Evolutionary conservation across 30 jellyfish, hydroid and myxozoan genomes (phyloP).

Genomic region (Cassiopea andromeda): DNA sequence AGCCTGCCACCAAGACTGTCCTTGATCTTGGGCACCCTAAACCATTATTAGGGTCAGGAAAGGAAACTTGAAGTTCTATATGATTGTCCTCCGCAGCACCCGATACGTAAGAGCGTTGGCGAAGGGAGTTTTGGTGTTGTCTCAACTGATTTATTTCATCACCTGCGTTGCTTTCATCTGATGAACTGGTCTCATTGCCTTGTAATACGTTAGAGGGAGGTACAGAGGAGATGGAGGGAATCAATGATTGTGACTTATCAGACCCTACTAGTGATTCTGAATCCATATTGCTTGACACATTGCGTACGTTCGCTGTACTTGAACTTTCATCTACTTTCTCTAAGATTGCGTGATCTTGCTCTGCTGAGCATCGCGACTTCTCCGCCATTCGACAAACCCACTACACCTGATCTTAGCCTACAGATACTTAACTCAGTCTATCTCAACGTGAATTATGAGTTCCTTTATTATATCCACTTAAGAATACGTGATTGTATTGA

Average conservation of each 20-base stretch:
- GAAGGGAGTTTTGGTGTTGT: neutral
- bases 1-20: neutral
- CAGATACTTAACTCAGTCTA: neutral
- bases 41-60: neutral
- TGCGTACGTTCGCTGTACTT: neutral
- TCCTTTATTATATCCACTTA: no score
- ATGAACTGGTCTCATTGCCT: neutral
- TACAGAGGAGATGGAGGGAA: no score
- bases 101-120: neutral
- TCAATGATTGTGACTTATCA: neutral
- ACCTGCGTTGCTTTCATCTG: no score
- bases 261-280: neutral
- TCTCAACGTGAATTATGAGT: no score
- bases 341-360: neutral
- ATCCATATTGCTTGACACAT: neutral
- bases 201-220: neutral
- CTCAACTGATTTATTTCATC: neutral
- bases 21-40: neutral
- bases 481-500: no score
- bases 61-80: neutral
- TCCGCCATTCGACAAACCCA: neutral
- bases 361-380: neutral
- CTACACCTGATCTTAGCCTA: constrained; percentile 2
- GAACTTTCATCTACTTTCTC: neutral
- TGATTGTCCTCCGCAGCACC: neutral